Conservation (phyloP, 2,113 vertebrate species). For the Nerophis lumbriciformis region DNA sequence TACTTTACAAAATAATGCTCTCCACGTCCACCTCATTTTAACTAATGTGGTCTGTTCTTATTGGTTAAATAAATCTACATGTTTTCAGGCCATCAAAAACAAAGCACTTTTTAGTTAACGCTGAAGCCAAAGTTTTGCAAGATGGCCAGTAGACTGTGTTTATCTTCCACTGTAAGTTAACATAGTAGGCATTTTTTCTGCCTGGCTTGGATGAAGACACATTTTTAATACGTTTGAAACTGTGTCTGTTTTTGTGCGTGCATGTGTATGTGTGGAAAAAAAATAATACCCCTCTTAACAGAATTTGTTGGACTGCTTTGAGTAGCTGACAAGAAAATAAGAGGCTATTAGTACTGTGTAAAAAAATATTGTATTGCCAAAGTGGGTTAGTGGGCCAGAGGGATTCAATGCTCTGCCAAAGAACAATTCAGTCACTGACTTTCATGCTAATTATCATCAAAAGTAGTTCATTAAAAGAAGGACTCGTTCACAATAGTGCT, state of each 20-base stretch:
- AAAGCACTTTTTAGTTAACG: not conserved
- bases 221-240: too few species aligned
- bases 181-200: too few species aligned
- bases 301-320: not conserved
- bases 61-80: not conserved
- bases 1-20: not conserved
- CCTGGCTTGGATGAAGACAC: too few species aligned
- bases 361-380: conserved; percentile 27
- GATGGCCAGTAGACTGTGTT: too few species aligned
- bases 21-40: not conserved
- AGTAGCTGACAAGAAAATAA: conserved; percentile 17
- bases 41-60: not conserved
- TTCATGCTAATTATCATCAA: conserved; percentile 37
- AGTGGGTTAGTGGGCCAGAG: conserved; percentile 54
- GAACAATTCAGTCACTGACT: conserved; percentile 32
- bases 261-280: too few species aligned
- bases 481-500: conserved; percentile 1
- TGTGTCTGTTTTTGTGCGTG: too few species aligned
- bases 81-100: too few species aligned
- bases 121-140: not conserved
- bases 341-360: conserved; percentile 10
- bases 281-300: conserved; percentile 1
- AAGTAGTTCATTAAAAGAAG: conserved; percentile 13
- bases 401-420: conserved; percentile 13
- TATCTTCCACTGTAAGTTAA: too few species aligned